Conservation (phyloP, 2,797 vertebrate species). For the Lithobates sylvaticus region DNA sequence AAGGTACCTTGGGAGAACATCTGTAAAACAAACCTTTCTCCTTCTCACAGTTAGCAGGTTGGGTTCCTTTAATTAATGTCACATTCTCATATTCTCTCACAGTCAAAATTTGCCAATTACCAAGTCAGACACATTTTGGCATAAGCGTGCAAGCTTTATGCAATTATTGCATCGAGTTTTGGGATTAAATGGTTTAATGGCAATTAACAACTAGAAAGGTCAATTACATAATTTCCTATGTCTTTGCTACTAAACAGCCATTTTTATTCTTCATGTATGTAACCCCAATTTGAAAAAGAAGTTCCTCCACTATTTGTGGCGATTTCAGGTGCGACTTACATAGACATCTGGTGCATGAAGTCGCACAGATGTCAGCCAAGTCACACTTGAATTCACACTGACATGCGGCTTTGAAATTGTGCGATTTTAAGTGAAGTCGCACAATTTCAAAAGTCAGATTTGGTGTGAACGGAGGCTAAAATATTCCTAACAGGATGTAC, state of each 20-base stretch:
- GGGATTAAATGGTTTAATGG: neutral
- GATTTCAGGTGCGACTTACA: too few relatives aligned
- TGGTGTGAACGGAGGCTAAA: too few relatives aligned
- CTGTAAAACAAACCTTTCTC: neutral
- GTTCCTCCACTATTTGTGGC: too few relatives aligned
- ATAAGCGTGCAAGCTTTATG: neutral
- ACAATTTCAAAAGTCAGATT: too few relatives aligned
- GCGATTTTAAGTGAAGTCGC: too few relatives aligned
- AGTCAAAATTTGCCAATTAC: neutral
- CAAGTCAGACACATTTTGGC: neutral
- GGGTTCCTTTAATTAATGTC: neutral
- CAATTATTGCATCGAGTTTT: conserved; percentile 2
- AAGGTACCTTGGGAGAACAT: neutral
- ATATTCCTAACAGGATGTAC: too few relatives aligned
- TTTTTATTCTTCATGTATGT: neutral
- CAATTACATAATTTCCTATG: neutral
- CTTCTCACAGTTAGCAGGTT: neutral
- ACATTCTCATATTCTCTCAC: neutral
- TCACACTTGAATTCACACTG: too few relatives aligned
- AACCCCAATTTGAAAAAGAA: too few relatives aligned
- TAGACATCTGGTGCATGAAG: too few relatives aligned
- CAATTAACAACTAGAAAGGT: conserved; percentile 18
- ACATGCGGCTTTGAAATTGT: too few relatives aligned
- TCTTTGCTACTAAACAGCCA: neutral
- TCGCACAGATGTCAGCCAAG: too few relatives aligned